Evolutionary conservation across 2,797 vertebrate species (phyloP).

Genomic region (Phalanger gymnotis): DNA sequence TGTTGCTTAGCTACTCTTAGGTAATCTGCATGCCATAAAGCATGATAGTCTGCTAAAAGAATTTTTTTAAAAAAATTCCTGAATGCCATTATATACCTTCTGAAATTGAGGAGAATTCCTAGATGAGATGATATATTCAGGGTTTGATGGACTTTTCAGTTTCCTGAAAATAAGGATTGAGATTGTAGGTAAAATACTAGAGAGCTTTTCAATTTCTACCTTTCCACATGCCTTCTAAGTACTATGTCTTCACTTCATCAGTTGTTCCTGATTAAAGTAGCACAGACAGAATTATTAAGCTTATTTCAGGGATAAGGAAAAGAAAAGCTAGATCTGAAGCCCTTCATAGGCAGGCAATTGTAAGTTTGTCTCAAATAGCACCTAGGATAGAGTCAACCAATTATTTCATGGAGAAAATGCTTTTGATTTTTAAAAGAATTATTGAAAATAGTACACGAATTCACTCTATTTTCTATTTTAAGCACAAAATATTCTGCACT

Average conservation of each 20-base stretch:
- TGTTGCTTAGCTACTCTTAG: background rate
- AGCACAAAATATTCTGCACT: background rate
- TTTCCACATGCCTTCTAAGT: background rate
- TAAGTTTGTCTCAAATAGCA: background rate
- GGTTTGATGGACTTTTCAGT: background rate
- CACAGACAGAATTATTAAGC: background rate
- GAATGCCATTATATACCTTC: background rate
- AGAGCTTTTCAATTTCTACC: background rate
- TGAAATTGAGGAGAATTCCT: background rate
- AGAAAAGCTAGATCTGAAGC: background rate
- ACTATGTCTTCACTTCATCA: background rate
- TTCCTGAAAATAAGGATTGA: background rate
- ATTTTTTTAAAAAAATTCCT: background rate
- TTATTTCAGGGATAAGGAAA: background rate
- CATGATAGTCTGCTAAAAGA: background rate
- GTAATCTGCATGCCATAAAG: background rate
- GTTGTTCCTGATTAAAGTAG: background rate
- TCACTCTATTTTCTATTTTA: background rate
- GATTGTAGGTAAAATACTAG: background rate
- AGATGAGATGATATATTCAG: background rate
- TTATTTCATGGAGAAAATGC: background rate
- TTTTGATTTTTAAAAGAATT: background rate
- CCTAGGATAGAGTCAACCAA: background rate
- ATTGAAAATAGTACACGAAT: background rate
- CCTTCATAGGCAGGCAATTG: background rate